Conservation (phyloP, 2,113 vertebrate genomes). For the Upupa epops region DNA sequence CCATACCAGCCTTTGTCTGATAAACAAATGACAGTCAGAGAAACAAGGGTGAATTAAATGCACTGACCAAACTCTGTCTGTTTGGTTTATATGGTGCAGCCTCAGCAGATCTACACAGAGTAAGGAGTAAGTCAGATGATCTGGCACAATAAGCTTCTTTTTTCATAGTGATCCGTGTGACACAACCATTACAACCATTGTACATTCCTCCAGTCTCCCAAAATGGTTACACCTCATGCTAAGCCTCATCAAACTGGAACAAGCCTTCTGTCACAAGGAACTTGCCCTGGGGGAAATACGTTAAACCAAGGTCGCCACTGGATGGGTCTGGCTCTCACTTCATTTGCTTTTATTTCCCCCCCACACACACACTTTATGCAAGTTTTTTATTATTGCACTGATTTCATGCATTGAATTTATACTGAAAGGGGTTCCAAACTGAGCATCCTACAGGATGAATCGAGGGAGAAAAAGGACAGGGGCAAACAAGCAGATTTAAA, state of each 20-base stretch:
- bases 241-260: no score
- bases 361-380: no score
- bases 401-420: neutral
- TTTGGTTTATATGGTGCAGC: neutral
- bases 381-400: no score
- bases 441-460: neutral
- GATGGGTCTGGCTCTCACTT: no score
- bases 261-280: no score
- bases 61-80: neutral
- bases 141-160: neutral
- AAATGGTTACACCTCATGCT: neutral
- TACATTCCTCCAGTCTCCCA: neutral
- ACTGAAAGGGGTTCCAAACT: neutral
- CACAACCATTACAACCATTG: neutral
- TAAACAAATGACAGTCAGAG: conserved; percentile 62
- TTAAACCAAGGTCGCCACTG: no score
- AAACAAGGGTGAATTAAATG: conserved; percentile 22
- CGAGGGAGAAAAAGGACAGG: neutral
- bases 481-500: neutral
- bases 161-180: neutral
- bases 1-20: conserved; percentile 10
- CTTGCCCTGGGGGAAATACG: no score
- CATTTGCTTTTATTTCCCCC: no score
- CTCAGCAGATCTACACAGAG: conserved; percentile 5
- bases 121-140: neutral